phyloP scores from a whole-genome alignment of 2,797 vertebrate genomes.

The Agapornis canus region DNA sequence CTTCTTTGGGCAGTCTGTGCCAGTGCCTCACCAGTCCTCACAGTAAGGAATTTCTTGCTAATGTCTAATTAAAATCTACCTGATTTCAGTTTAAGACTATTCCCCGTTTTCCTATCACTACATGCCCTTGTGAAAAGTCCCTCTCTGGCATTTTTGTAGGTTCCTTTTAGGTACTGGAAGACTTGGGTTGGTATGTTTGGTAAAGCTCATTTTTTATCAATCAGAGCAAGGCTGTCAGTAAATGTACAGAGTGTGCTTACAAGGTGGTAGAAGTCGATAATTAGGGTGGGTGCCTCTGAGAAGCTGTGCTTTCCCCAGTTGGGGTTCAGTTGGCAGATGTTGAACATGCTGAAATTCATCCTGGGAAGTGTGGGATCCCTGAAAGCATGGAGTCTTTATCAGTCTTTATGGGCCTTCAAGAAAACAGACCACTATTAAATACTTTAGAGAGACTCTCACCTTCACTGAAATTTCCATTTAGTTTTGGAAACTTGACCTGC shows the following conservation, averaged over 20 bases:
- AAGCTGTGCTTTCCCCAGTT: neutral
- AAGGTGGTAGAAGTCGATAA: neutral
- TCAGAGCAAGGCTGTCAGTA: neutral
- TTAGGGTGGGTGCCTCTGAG: neutral
- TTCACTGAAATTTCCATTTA: neutral
- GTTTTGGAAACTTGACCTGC: neutral
- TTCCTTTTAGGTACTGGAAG: neutral
- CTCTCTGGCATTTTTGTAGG: neutral
- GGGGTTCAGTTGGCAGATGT: neutral
- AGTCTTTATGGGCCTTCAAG: neutral
- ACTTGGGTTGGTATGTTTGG: neutral
- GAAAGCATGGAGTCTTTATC: neutral
- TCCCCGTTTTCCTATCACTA: neutral
- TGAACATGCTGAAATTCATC: neutral
- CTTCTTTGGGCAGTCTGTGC: neutral
- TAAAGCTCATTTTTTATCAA: neutral
- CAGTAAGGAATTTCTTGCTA: neutral
- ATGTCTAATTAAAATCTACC: neutral
- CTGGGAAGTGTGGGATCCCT: neutral
- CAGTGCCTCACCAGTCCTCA: neutral
- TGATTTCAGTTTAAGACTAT: neutral
- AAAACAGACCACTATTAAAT: neutral
- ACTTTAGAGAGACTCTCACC: neutral
- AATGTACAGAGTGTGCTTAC: neutral
- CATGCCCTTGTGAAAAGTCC: neutral